Evolutionary conservation across 2,797 vertebrate genomes (phyloP), one percentile per base, ranked within the genome.

Genomic region (Pelodytes ibericus): DNA sequence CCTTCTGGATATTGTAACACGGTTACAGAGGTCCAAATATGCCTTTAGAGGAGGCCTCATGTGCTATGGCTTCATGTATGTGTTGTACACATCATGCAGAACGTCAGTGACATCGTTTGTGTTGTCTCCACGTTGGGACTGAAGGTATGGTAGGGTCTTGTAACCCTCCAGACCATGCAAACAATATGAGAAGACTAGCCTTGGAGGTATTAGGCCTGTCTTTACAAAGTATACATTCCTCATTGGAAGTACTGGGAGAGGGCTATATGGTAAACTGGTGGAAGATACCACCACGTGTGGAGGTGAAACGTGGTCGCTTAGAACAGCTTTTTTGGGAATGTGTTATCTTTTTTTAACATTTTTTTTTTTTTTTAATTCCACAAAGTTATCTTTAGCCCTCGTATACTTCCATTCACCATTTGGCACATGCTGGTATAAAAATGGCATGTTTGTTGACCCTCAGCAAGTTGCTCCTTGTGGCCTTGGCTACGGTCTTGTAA

Each of bases 381-480:
- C 71, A 78, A 81, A 41, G 88, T 83, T 83, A 86, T 77, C 72
- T 85, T n/a, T 83, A 15, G 57, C 26, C 86, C 26, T 78, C 84
- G 88, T 86, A 85, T 81, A 83, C 83, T 86, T 86, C 86, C 75
- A 31, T 83, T 87, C 86, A 84, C 86, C 11, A 16, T 44, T 44
- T 86, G 36, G 62, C 57, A 86, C 84, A 85, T 85, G 87, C 88
- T 87, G 86, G 87, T 87, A 81, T 87, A 82, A 41, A 36, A 73
- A 51, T 51, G 51, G n/a, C n/a, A n/a, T n/a, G n/a, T n/a, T n/a
- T n/a, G n/a, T 58, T 64, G 67, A 41, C 33, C 64, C 49, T 57
- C 30, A 16, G 51, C 36, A 18, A 71, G 26, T 27, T 16, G 44
- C 44, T 29, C n/a, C 22, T 22, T 62, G 7, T 66, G 69, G 53